phyloP scores from a whole-genome alignment of 2,797 vertebrate species.

The Aeoliscus strigatus region DNA sequence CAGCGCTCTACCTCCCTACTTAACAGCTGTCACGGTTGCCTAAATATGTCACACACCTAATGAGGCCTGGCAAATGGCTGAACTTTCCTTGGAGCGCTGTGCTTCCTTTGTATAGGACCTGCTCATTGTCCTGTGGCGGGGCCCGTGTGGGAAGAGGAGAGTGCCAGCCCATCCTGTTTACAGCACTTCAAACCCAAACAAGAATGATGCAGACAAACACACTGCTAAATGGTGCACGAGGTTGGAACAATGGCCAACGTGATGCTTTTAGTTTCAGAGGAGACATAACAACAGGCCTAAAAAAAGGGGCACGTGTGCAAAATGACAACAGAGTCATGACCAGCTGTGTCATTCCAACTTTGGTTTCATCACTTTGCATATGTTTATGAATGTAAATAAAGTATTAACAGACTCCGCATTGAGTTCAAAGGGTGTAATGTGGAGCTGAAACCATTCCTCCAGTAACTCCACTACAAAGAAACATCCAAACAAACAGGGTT shows the following conservation, averaged over 20 bases:
- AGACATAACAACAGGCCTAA: no score
- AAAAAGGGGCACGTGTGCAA: no score
- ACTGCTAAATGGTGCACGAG: slow-evolving; percentile 1
- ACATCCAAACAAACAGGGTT: no score
- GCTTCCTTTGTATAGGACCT: slow-evolving; percentile 35
- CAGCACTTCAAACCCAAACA: slow-evolving; percentile 43
- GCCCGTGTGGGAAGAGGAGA: slow-evolving; percentile 36
- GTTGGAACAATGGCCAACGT: slow-evolving; percentile 21
- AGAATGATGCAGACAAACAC: slow-evolving; percentile 36
- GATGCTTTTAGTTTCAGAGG: slow-evolving; percentile 8
- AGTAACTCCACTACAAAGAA: no score
- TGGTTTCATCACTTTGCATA: no score
- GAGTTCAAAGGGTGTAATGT: no score
- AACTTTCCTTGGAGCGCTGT: slow-evolving; percentile 29
- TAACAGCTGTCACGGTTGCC: slow-evolving; percentile 26
- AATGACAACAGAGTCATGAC: no score
- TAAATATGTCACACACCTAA: slow-evolving; percentile 45
- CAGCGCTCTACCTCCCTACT: slow-evolving; percentile 7
- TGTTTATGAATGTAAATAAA: no score
- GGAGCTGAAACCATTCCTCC: no score
- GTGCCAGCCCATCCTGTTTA: slow-evolving; percentile 68
- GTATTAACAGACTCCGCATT: no score
- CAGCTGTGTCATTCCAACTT: no score
- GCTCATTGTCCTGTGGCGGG: slow-evolving; percentile 48
- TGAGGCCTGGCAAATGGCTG: slow-evolving; percentile 29